Evolutionary conservation across 1,140 invertebrate species (phyloP).

Genomic region (Orussus abietinus): DNA sequence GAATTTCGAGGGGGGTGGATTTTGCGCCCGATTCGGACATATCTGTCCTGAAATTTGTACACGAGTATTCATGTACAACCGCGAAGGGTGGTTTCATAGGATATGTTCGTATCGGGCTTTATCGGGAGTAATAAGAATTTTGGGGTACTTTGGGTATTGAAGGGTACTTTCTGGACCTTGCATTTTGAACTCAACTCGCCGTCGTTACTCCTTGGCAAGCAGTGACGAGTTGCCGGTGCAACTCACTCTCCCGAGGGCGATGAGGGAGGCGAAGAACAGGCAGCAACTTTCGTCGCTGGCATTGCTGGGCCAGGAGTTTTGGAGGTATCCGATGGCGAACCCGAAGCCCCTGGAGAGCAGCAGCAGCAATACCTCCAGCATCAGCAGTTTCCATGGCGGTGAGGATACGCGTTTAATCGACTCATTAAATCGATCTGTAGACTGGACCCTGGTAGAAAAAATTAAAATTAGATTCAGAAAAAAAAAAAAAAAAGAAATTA

Average conservation of each 20-base stretch:
- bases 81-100: too few species aligned
- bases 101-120: too few species aligned
- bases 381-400: slow-evolving; percentile 50
- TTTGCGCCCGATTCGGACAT: slow-evolving; percentile 7
- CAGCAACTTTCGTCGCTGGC: slow-evolving; percentile 87
- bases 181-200: too few species aligned
- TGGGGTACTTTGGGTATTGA: too few species aligned
- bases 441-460: too few species aligned
- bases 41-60: not conserved
- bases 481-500: too few species aligned
- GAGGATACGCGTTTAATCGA: slow-evolving; percentile 7
- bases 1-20: not conserved
- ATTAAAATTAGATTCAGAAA: too few species aligned
- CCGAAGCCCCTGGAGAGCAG: slow-evolving; percentile 55
- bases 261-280: slow-evolving; percentile 80
- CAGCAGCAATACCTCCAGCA: slow-evolving; percentile 49
- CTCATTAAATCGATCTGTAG: not conserved
- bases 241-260: slow-evolving; percentile 76
- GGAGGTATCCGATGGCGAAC: slow-evolving; percentile 81
- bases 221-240: slow-evolving; percentile 92
- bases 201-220: slow-evolving; percentile 31
- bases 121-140: too few species aligned
- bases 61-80: slow-evolving; percentile 5
- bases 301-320: slow-evolving; percentile 88
- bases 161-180: too few species aligned